These are phyloP conservation scores for Danio aesculapii DNA, from an alignment of 2,797 vertebrate genomes.

Conservation along the genomic window DNA sequence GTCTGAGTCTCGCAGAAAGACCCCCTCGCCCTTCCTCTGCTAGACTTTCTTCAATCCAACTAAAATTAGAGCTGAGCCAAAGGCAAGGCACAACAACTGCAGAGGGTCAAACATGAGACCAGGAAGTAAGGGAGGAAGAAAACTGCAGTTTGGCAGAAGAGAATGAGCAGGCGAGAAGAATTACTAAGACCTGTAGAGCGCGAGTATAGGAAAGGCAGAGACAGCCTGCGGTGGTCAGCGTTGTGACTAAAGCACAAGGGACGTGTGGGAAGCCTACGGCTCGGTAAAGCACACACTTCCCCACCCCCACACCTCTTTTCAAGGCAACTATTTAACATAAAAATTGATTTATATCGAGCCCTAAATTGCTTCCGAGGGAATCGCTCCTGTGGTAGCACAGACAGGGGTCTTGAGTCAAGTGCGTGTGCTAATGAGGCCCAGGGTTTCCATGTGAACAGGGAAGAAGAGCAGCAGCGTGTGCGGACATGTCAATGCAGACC, in stretches of 20 bases:
- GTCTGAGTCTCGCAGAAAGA: constrained; percentile 42
- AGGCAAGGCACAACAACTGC: constrained; percentile 75
- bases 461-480: constrained; percentile 4
- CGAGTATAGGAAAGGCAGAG: constrained; percentile 54
- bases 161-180: constrained; percentile 39
- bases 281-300: constrained; percentile 67
- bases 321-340: constrained; percentile 61
- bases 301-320: constrained; percentile 37
- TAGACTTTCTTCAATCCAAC: constrained; percentile 67
- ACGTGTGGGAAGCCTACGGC: constrained; percentile 57
- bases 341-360: constrained; percentile 81
- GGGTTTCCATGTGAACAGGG: constrained; percentile 57
- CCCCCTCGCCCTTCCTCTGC: constrained; percentile 58
- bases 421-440: constrained; percentile 51
- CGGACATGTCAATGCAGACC: neutral
- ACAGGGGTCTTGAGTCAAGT: constrained; percentile 76
- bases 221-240: constrained; percentile 35
- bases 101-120: constrained; percentile 61
- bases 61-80: constrained; percentile 79
- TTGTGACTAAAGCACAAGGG: constrained; percentile 50
- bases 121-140: constrained; percentile 43
- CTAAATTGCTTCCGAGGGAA: constrained; percentile 73
- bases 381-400: constrained; percentile 55
- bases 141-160: constrained; percentile 60
- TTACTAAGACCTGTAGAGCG: constrained; percentile 46